phyloP scores from a whole-genome alignment of 1,140 invertebrate genomes.

The Leptinotarsa texana region DNA sequence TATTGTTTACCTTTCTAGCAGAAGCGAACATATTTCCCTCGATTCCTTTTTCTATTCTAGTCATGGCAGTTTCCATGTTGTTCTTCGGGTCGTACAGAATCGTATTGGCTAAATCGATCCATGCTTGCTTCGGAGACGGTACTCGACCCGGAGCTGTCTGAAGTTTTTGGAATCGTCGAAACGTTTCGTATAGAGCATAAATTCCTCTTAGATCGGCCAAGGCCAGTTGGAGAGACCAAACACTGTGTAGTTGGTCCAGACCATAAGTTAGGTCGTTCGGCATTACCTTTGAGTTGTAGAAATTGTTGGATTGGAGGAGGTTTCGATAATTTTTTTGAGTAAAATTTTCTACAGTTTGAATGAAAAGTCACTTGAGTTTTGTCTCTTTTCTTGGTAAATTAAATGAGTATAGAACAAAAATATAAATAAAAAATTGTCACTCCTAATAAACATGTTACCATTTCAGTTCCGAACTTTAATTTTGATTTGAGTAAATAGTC shows the following conservation, averaged over 20 bases:
- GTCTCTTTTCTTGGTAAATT: background rate
- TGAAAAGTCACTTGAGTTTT: background rate
- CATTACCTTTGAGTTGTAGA: constrained; percentile 32
- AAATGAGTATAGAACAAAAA: background rate
- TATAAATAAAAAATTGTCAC: no score
- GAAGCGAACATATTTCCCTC: constrained; percentile 65
- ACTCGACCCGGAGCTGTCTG: constrained; percentile 56
- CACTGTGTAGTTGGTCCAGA: constrained; percentile 54
- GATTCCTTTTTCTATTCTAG: constrained; percentile 60
- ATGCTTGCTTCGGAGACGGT: constrained; percentile 59
- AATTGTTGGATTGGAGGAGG: background rate
- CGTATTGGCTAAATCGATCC: constrained; percentile 65
- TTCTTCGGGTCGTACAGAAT: constrained; percentile 63
- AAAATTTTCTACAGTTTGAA: background rate
- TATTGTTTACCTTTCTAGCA: constrained; percentile 64
- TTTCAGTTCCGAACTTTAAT: no score
- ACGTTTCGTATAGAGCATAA: constrained; percentile 64
- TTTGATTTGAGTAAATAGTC: no score
- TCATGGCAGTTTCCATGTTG: constrained; percentile 58
- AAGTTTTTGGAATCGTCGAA: constrained; percentile 61
- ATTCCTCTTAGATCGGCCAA: constrained; percentile 60
- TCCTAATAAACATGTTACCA: no score
- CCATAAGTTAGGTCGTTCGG: constrained; percentile 51
- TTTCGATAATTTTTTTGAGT: no score
- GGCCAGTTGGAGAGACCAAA: constrained; percentile 63